phyloP scores from a whole-genome alignment of 2,797 vertebrate genomes.

The Gallirallus australis region DNA sequence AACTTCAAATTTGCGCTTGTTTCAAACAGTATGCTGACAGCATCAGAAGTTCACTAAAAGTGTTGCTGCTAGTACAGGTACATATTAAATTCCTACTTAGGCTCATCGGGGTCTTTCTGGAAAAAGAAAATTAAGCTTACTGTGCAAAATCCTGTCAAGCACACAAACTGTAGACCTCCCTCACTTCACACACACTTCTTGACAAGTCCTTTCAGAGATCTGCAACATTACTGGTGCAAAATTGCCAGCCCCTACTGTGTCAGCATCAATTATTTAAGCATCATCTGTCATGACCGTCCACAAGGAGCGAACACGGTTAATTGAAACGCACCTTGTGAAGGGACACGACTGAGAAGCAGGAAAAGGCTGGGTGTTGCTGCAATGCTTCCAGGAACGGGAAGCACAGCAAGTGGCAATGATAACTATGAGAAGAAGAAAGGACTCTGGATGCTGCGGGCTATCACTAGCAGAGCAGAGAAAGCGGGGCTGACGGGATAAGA shows the following conservation, averaged over 20 bases:
- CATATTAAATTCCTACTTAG: not conserved
- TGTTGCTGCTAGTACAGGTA: not conserved
- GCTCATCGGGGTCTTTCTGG: not conserved
- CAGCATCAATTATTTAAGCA: not conserved
- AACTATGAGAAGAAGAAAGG: not conserved
- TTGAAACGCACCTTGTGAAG: not conserved
- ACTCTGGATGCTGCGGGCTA: constrained; percentile 5
- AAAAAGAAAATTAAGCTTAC: not conserved
- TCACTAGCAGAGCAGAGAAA: not conserved
- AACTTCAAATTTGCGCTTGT: not conserved
- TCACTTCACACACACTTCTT: not conserved
- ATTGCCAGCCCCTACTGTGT: accelerated
- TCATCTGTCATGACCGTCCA: not conserved
- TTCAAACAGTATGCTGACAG: not conserved
- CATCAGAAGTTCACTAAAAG: not conserved
- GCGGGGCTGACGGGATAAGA: not conserved
- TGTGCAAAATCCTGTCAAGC: not conserved
- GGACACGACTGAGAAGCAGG: not conserved
- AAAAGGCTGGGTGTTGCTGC: constrained; percentile 17
- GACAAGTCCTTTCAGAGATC: not conserved
- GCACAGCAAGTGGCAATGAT: constrained; percentile 24
- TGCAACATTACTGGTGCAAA: not conserved
- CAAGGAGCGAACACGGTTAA: not conserved
- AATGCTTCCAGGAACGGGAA: constrained; percentile 52
- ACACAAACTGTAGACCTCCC: not conserved